These are phyloP conservation scores for Euphydryas editha DNA, from an alignment of 2,888 invertebrate species.

Conservation along the genomic window DNA sequence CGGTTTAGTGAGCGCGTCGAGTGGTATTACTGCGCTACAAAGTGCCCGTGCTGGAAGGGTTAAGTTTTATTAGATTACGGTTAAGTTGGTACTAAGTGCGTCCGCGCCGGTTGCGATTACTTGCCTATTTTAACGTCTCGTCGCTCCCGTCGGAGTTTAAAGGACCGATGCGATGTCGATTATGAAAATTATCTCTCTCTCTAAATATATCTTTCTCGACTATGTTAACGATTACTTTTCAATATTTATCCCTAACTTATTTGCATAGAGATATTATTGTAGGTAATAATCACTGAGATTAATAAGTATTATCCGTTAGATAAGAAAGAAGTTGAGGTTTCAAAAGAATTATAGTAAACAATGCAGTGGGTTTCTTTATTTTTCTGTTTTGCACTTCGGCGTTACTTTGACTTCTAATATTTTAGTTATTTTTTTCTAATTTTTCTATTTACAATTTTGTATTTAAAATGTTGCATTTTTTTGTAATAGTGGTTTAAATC, in stretches of 20 bases:
- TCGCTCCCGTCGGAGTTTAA: neutral
- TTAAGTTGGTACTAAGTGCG: slow-evolving; percentile 39
- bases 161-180: neutral
- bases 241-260: neutral
- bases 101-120: slow-evolving; percentile 18
- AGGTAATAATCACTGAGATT: too few relatives aligned
- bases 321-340: too few relatives aligned
- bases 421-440: too few relatives aligned
- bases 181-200: neutral
- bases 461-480: too few relatives aligned
- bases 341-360: too few relatives aligned
- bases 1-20: slow-evolving; percentile 78
- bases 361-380: too few relatives aligned
- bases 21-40: slow-evolving; percentile 58
- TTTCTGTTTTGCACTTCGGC: too few relatives aligned
- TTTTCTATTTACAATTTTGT: too few relatives aligned
- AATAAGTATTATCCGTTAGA: too few relatives aligned
- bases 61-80: slow-evolving; percentile 60
- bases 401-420: too few relatives aligned
- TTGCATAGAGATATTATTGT: neutral
- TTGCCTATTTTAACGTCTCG: slow-evolving; percentile 32
- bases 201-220: neutral
- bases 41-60: slow-evolving; percentile 52
- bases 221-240: neutral
- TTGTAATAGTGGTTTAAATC: too few relatives aligned